Conservation (phyloP, 2,797 vertebrate species). For the Phyllotis vaccarum region DNA sequence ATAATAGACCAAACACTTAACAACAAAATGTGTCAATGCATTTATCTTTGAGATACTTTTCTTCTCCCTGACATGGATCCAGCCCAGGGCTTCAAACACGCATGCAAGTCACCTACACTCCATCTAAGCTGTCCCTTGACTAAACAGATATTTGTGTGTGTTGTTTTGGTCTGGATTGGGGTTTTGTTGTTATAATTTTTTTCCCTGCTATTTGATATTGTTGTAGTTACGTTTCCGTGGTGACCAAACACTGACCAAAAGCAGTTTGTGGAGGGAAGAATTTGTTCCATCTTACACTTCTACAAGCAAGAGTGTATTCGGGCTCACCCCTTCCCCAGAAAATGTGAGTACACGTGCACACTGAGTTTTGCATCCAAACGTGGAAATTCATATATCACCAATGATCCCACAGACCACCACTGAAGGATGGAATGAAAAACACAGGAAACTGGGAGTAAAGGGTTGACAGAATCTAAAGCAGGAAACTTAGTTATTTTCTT, state of each 20-base stretch:
- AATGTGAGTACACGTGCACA: not conserved
- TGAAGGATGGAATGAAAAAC: not conserved
- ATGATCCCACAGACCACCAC: conserved; percentile 1
- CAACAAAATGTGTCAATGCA: conserved; percentile 11
- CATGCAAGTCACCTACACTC: not conserved
- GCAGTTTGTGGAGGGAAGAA: not conserved
- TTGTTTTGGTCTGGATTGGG: not conserved
- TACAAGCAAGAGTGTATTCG: not conserved
- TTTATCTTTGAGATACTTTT: not conserved
- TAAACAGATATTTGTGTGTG: not conserved
- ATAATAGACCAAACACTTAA: not conserved
- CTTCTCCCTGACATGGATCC: not conserved
- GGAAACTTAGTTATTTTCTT: conserved; percentile 33
- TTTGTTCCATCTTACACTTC: not conserved
- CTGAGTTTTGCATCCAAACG: not conserved
- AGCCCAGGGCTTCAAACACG: not conserved
- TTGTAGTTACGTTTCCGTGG: not conserved
- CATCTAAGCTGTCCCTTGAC: not conserved
- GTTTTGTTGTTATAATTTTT: not conserved
- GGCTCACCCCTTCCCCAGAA: not conserved
- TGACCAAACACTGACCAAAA: not conserved
- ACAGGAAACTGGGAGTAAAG: conserved; percentile 28
- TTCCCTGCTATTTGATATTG: not conserved
- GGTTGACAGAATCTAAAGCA: conserved; percentile 23
- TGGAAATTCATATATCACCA: not conserved